Percentiles rank a stretch among this genome's conserved stretches.
Evolutionary conservation across 2,888 invertebrate species (phyloP).

Genomic region (Watsonalla binaria): DNA sequence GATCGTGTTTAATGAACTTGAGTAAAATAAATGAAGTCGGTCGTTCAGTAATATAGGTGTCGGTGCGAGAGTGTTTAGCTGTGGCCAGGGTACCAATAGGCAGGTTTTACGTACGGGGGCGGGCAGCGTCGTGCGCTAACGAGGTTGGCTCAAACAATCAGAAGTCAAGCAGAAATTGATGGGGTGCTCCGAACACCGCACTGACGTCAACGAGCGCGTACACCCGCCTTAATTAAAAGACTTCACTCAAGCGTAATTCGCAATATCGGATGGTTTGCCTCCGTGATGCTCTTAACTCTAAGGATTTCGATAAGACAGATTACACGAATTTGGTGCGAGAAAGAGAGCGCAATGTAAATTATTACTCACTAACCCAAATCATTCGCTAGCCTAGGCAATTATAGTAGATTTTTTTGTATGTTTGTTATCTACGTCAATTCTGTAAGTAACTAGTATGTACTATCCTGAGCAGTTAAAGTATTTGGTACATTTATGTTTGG

Average conservation of each 20-base stretch:
- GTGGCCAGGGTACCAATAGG: conserved; percentile 14
- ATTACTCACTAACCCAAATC: neutral
- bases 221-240: conserved; percentile 68
- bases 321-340: conserved; percentile 23
- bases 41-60: neutral
- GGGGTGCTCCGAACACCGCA: conserved; percentile 43
- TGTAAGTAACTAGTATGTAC: too few relatives aligned
- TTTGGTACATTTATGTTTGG: too few relatives aligned
- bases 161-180: conserved; percentile 65
- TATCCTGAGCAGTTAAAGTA: too few relatives aligned
- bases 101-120: conserved; percentile 7
- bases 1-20: too few relatives aligned
- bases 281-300: conserved; percentile 41
- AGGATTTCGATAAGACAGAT: conserved; percentile 32
- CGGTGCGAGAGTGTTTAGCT: conserved; percentile 1
- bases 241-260: conserved; percentile 68
- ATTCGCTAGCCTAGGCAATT: too few relatives aligned
- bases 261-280: conserved; percentile 62
- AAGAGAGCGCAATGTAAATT: conserved; percentile 14
- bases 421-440: too few relatives aligned
- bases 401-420: too few relatives aligned
- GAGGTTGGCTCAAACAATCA: conserved; percentile 62
- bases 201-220: conserved; percentile 32
- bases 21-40: neutral
- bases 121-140: conserved; percentile 36